Evolutionary conservation across 23 tunicate species (phyloP), one percentile per base, ranked within the genome.

Genomic region (Aplidium turbinatum): DNA sequence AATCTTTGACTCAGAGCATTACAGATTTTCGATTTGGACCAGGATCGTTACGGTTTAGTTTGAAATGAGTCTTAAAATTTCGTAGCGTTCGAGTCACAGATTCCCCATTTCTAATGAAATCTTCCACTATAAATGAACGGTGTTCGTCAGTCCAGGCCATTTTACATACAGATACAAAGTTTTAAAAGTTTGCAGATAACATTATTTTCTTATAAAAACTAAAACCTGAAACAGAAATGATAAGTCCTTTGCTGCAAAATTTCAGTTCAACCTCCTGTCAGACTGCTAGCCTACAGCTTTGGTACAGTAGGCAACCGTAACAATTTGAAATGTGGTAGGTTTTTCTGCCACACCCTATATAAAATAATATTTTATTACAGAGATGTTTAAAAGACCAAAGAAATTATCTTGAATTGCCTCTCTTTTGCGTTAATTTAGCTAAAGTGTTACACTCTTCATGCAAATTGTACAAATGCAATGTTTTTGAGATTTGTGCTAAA

Each of bases 41-140:
- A 11, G 36, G 72, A 65, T 65, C 50, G 28, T 65, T 4, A 36
- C 72, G 9, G 72, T 50, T 35, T 35, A 65, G 50, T 21, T 38
- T 35, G n/a, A 36, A 65, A 65, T 36, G 25, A 65, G 36, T 65
- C 50, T 65, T 65, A 65, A 65, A 65, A 65, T 65, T 35, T 65
- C 50, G 48, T 65, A 65, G 9, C 11, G 72, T 28, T 36, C 50
- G 27, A 65, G 31, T 38, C 27, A 18, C 36, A 65, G 72, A 65
- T 36, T 65, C 72, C 18, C 48, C 72, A 65, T 38, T 65, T 36
- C 38, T 38, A 60, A 13, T 36, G 38, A 65, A 65, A 65, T 65
- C 50, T 35, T 65, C 50, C 36, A 35, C 72, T 36, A 36, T 65
- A 38, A 38, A 35, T 65, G 27, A 48, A 38, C 50, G 50, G 72